These are phyloP conservation scores for Poeciliopsis prolifica DNA, from an alignment of 2,113 vertebrate species.

Conservation along the genomic window DNA sequence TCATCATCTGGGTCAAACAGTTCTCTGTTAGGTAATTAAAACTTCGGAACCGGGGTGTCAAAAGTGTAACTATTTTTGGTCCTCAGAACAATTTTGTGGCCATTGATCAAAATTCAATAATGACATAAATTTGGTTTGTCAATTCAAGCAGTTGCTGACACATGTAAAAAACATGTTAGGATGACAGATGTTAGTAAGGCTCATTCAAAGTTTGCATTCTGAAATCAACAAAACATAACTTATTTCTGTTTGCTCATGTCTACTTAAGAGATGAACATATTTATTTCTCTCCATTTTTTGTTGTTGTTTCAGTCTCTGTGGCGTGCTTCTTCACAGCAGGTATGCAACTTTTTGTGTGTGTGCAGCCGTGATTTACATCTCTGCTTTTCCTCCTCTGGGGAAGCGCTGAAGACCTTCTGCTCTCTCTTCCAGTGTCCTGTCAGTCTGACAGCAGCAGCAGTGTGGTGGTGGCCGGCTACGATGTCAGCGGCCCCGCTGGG, in stretches of 20 bases:
- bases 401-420: not conserved
- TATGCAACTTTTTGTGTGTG: slow-evolving; percentile 32
- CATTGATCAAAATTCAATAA: too few species aligned
- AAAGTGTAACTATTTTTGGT: too few species aligned
- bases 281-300: slow-evolving; percentile 22
- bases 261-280: slow-evolving; percentile 30
- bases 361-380: slow-evolving; percentile 12
- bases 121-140: too few species aligned
- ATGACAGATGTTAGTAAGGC: not conserved
- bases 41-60: too few species aligned
- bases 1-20: too few species aligned
- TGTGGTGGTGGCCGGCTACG: slow-evolving; percentile 84
- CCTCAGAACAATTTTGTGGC: too few species aligned
- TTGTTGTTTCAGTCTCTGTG: slow-evolving; percentile 47
- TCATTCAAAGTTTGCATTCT: not conserved
- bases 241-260: not conserved
- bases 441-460: slow-evolving; percentile 79
- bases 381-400: not conserved
- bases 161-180: not conserved
- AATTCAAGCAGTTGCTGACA: too few species aligned
- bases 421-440: slow-evolving; percentile 55
- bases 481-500: slow-evolving; percentile 81
- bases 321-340: slow-evolving; percentile 61
- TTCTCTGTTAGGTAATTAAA: too few species aligned
- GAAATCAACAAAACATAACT: not conserved